A percentile compares a stretch with the other conserved stretches of the same genome.
phyloP scores from a whole-genome alignment of 2,113 vertebrate genomes.

The Illadopsis cleaveri region DNA sequence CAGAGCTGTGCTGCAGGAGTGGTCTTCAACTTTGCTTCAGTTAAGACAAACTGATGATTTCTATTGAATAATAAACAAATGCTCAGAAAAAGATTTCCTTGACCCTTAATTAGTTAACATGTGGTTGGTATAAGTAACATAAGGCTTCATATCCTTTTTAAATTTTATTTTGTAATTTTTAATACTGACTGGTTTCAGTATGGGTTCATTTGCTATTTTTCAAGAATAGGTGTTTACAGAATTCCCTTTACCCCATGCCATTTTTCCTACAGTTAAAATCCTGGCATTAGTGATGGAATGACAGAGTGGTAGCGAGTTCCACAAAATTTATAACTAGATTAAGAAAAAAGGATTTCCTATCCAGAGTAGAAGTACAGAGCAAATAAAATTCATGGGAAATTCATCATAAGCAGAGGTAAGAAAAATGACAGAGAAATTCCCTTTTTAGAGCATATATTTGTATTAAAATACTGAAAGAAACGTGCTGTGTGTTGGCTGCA shows the following conservation, averaged over 20 bases:
- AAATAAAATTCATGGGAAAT: neutral
- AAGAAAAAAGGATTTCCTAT: neutral
- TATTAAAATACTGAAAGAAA: neutral
- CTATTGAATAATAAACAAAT: neutral
- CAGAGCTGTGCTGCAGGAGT: neutral
- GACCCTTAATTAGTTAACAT: neutral
- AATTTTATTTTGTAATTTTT: neutral
- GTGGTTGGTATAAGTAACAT: neutral
- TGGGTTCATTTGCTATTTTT: neutral
- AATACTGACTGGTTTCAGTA: neutral
- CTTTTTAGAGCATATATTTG: neutral
- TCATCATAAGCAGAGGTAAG: neutral
- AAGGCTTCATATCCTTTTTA: neutral
- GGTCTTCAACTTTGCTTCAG: neutral
- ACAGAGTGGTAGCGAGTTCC: neutral
- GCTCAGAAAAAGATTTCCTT: neutral
- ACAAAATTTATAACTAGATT: neutral
- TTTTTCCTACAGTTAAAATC: neutral
- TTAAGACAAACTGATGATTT: neutral
- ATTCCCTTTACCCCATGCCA: neutral
- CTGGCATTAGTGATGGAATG: neutral
- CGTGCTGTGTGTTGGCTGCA: accelerated
- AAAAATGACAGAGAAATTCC: neutral
- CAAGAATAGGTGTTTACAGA: neutral
- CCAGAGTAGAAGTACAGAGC: neutral